These are phyloP conservation scores for Caenorhabditis macrosperma DNA, from an alignment of 2,888 invertebrate species.

Conservation along the genomic window DNA sequence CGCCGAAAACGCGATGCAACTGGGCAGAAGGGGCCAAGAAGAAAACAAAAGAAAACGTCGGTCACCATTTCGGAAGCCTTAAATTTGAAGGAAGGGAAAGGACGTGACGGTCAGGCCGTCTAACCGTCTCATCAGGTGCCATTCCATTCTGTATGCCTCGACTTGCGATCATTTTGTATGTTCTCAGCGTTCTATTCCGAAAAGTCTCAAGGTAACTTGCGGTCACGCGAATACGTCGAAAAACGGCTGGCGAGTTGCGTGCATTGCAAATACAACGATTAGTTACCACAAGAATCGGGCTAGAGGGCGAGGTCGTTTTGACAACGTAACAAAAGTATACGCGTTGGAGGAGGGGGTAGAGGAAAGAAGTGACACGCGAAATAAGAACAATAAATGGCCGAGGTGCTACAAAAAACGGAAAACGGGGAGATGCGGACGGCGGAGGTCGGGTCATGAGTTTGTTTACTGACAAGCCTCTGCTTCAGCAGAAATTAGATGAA, in stretches of 20 bases:
- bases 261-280: conserved; percentile 18
- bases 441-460: background rate
- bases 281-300: conserved; percentile 18
- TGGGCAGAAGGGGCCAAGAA: background rate
- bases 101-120: conserved; percentile 5
- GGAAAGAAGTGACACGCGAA: conserved; percentile 7
- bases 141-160: conserved; percentile 55
- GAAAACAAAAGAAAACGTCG: background rate
- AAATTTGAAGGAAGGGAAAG: conserved; percentile 3
- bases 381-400: background rate
- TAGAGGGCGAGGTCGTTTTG: background rate
- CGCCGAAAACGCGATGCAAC: too few species aligned
- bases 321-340: background rate
- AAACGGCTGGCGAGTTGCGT: conserved; percentile 2
- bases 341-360: background rate
- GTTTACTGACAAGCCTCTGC: background rate
- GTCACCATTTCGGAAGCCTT: background rate
- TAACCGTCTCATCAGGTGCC: conserved; percentile 11
- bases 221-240: conserved; percentile 37
- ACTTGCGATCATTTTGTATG: conserved; percentile 43
- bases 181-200: conserved; percentile 31
- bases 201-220: conserved; percentile 38
- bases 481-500: too few species aligned
- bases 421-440: background rate
- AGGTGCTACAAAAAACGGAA: background rate